Evolutionary conservation across 2,888 invertebrate genomes (phyloP), one percentile per base, ranked within the genome.

Genomic region (Peribatodes rhomboidaria): DNA sequence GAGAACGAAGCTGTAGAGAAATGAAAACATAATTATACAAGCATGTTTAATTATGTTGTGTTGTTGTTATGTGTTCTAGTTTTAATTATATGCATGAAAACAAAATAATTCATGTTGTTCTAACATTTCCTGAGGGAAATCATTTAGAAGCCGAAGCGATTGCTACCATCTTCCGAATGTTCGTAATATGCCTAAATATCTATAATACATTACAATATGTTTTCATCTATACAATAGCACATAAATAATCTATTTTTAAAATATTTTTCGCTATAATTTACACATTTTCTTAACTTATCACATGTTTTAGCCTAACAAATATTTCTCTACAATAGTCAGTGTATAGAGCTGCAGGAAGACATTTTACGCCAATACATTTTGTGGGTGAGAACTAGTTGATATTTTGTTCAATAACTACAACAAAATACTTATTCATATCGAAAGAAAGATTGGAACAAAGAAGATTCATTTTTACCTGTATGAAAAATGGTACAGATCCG

Each of bases 331-430:
- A 86, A 84, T 89, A 92, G 90, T 92, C 93, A 93, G 93, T 93
- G 93, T 93, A 93, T 83, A 93, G 93, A 93, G 93, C 93, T 93
- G 93, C 90, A 90, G 93, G 93, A 93, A 93, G 92, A 93, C 93
- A 81, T 92, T 85, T 78, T 85, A 92, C 92, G 77, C 90, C 90
- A 84, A 82, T 55, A n/a, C 7, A 69, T 64, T 60, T 64, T 58
- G n/a, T 47, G 35, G 65, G 62, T 20, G 31, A 33, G 14, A 60
- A 67, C 67, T 66, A 53, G 70, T 65, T 41, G 65, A 67, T 42
- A 70, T 61, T 70, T 52, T 47, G 66, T 71, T 56, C 66, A 68
- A 63, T 72, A 70, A 67, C 18, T 14, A 46, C n/a, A 46, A 22
- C 18, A 22, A 44, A 44, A 44, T 7, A 13, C 6, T 4, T 18